Evolutionary conservation across 2,888 invertebrate species (phyloP).

Genomic region (Cosmia pyralina): DNA sequence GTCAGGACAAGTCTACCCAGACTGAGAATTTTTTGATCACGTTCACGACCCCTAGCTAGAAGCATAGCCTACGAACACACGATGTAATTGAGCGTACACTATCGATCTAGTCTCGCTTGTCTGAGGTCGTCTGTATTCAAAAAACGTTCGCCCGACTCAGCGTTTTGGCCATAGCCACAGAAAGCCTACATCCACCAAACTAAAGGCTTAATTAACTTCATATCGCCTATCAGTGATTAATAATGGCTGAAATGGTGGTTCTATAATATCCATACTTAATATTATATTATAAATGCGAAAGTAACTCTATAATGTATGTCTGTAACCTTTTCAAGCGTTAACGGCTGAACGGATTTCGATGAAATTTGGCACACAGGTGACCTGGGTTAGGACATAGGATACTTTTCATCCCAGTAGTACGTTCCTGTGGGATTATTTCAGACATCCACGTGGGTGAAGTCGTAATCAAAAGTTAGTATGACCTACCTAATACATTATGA

Average conservation of each 20-base stretch:
- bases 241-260: constrained; percentile 4
- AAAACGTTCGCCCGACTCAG: constrained; percentile 54
- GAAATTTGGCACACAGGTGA: too few species aligned
- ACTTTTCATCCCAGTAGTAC: too few species aligned
- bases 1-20: not conserved
- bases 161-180: constrained; percentile 48
- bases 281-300: not conserved
- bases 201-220: constrained; percentile 45
- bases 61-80: not conserved
- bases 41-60: not conserved
- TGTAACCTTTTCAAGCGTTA: not conserved
- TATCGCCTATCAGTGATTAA: constrained; percentile 5
- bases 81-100: constrained; percentile 50
- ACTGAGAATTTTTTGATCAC: too few species aligned
- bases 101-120: constrained; percentile 65
- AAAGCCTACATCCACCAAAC: constrained; percentile 39
- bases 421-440: too few species aligned
- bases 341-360: not conserved
- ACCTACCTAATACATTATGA: too few species aligned
- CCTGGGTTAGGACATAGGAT: fast-evolving
- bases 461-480: too few species aligned
- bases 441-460: too few species aligned
- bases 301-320: not conserved
- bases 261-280: not conserved
- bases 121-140: constrained; percentile 68